Conservation (phyloP, 2,797 vertebrate species). For the Aldrovandia affinis region DNA sequence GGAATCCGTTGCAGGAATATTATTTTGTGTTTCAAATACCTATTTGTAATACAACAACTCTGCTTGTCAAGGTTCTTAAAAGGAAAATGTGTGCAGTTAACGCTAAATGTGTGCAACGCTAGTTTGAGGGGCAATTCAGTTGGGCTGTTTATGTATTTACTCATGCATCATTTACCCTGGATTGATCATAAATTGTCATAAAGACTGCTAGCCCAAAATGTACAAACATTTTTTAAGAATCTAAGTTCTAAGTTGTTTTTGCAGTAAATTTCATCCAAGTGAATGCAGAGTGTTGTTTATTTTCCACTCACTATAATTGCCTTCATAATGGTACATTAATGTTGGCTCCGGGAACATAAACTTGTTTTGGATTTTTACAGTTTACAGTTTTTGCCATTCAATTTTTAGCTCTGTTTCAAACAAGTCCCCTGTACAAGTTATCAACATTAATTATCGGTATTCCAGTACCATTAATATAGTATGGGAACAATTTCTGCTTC, state of each 20-base stretch:
- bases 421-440: background rate
- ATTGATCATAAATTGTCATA: background rate
- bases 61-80: constrained; percentile 4
- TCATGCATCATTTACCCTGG: background rate
- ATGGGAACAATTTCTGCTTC: background rate
- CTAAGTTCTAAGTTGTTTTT: background rate
- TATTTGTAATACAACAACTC: background rate
- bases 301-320: too few relatives aligned
- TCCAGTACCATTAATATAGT: background rate
- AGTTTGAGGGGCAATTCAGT: too few relatives aligned
- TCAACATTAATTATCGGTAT: background rate
- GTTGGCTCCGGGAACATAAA: background rate
- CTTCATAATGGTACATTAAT: background rate
- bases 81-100: background rate
- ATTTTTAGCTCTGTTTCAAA: background rate
- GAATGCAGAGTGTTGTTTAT: background rate
- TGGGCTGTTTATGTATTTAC: too few relatives aligned
- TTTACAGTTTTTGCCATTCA: too few relatives aligned
- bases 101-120: background rate
- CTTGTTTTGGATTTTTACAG: background rate
- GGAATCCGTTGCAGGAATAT: constrained; percentile 2
- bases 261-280: background rate
- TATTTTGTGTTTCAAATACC: constrained; percentile 10
- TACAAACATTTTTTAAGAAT: background rate
- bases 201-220: background rate